Evolutionary conservation across 2,888 invertebrate genomes (phyloP), one percentile per base, ranked within the genome.

Genomic region (Aplocera efformata): DNA sequence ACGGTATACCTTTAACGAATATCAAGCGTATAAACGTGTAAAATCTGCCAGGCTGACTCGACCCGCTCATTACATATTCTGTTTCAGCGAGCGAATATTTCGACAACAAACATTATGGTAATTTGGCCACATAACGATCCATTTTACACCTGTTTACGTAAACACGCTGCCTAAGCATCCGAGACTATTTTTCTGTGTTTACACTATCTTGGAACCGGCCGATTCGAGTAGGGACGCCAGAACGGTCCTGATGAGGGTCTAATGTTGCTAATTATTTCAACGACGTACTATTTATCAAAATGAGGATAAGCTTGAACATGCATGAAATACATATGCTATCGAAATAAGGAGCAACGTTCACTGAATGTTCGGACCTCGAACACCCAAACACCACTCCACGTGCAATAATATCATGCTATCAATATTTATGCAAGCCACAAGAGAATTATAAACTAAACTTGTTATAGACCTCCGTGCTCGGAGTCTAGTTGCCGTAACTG

Each of bases 41-140:
- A 71, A 77, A 75, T 78, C 78, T 75, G 73, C 66, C 56, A 54
- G 58, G 63, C 67, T 67, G 72, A 70, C 60, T 74, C 72, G 69
- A 62, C 65, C 71, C 58, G 59, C 75, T 78, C 78, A 79, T 82
- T 81, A 79, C 68, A 71, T 79, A 82, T 81, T 82, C 80, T 63
- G 75, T 74, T 79, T 73, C 62, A 65, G 61, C 65, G 67, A 68
- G 79, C 76, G 79, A 80, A 82, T 80, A 83, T 82, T 83, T 81
- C 77, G 79, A 80, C 80, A 79, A 78, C 80, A 80, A 82, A 83
- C 80, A 80, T 82, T 83, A 84, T 84, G 84, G 70, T 82, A 84
- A 84, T 84, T 71, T 65, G 62, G 67, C 69, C 75, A 69, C 72
- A 74, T 79, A 80, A 81, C 76, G 78, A 78, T 77, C 75, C 71